A percentile compares a stretch with the other conserved stretches of the same genome.
phyloP scores from a whole-genome alignment of 1,140 invertebrate species.

The Heliothis subflexa region DNA sequence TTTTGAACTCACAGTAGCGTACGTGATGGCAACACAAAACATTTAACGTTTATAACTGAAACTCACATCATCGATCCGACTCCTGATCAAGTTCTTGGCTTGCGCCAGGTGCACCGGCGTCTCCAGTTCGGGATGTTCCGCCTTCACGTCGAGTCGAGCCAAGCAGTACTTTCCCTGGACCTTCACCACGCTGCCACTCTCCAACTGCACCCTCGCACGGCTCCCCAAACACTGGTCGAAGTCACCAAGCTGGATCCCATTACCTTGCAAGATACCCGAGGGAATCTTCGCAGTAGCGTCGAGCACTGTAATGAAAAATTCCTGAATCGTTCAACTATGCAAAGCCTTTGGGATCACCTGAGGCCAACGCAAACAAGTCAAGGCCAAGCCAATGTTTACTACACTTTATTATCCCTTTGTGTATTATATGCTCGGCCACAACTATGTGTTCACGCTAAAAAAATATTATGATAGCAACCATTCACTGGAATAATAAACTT shows the following conservation, averaged over 20 bases:
- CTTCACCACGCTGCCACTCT: constrained; percentile 84
- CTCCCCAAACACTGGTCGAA: constrained; percentile 89
- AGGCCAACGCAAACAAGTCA: constrained; percentile 44
- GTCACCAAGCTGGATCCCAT: constrained; percentile 90
- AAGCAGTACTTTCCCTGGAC: constrained; percentile 90
- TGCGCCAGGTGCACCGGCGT: constrained; percentile 88
- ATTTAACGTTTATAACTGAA: constrained; percentile 46
- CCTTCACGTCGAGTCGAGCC: constrained; percentile 88
- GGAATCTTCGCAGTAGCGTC: constrained; percentile 90
- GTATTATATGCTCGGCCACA: constrained; percentile 19
- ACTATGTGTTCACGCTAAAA: background rate
- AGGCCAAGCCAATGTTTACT: constrained; percentile 50
- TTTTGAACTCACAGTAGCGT: background rate
- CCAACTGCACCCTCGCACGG: constrained; percentile 86
- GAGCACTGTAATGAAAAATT: constrained; percentile 87
- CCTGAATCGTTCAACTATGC: constrained; percentile 57
- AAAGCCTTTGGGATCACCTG: constrained; percentile 55
- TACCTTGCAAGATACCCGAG: constrained; percentile 89
- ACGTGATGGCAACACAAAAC: background rate
- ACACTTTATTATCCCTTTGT: constrained; percentile 39
- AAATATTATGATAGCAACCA: constrained; percentile 11
- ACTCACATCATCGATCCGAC: constrained; percentile 89
- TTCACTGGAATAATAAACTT: background rate
- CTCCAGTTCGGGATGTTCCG: constrained; percentile 85
- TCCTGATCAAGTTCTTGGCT: constrained; percentile 87